Percentiles rank a stretch among this genome's conserved stretches.
These are phyloP conservation scores for Fukomys damarensis DNA, from an alignment of 2,113 vertebrate species.

Conservation along the genomic window DNA sequence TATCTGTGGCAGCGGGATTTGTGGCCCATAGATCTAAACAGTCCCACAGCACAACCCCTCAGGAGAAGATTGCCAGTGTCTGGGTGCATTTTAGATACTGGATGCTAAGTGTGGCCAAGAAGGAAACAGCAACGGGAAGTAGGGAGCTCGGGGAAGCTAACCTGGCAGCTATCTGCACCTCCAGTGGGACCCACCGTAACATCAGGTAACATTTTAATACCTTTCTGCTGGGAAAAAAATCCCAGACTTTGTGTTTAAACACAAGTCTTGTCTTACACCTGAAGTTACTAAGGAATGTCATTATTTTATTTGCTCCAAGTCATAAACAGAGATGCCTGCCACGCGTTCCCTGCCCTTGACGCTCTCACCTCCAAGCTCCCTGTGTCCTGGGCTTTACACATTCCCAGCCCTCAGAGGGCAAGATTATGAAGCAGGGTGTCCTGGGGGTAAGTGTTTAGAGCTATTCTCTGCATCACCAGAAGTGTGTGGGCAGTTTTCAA, in stretches of 20 bases:
- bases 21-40: background rate
- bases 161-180: background rate
- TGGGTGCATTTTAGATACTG: background rate
- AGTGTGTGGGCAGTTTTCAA: conserved; percentile 51
- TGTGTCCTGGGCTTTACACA: background rate
- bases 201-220: background rate
- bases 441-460: fast-evolving
- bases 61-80: background rate
- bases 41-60: background rate
- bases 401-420: background rate
- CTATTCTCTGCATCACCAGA: conserved; percentile 66
- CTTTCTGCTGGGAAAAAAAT: background rate
- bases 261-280: background rate
- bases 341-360: fast-evolving
- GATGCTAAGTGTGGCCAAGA: background rate
- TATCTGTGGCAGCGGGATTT: background rate
- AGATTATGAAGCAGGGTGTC: background rate
- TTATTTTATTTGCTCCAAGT: background rate
- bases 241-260: background rate
- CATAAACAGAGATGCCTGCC: fast-evolving
- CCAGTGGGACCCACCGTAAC: background rate
- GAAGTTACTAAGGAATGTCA: background rate
- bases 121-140: background rate
- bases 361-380: background rate
- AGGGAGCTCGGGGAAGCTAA: background rate